Base-by-base conservation (phyloP, 2,113 vertebrate species). In the Xenopus borealis region DNA sequence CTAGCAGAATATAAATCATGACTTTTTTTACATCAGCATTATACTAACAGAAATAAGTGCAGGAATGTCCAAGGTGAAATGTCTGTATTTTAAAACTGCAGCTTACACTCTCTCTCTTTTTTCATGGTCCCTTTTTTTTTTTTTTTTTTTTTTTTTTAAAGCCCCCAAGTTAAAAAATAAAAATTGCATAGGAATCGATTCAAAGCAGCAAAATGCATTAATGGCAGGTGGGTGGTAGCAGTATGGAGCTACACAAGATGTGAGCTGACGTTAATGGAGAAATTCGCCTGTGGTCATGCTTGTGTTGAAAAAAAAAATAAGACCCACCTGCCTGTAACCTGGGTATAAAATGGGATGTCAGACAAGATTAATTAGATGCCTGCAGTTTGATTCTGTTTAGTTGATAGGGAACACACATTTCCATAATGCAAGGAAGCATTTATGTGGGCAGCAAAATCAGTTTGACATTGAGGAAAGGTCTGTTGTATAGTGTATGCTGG, bases 211-310 rank as follows among this genome's bases (percentile, higher is more conserved):
- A 93, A 93, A 94, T 94, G 92, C 92, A 94, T 89, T 94, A 94
- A 95, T 94, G 94, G 94, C 86, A 88, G 92, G 90, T 86, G 86
- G 82, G 87, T 85, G 85, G 87, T 94, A 92, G 89, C 87, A 78
- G 81, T 72, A 78, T 66, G 57, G 79, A 87, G 88, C 84, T 87
- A 88, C 84, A 83, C 46, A 85, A 92, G 90, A 96, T 94, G 88
- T 85, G 85, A 81, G 82, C 58, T 93, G 97, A 96, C 96, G 92
- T 92, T 97, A 97, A 98, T 97, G 95, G 94, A 93, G 89, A 91
- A 92, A 95, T 93, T 90, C 81, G 93, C 95, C 95, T 81, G 87
- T 87, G 92, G 95, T 91, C 91, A 94, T 89, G 83, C 71, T 86
- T 81, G 55, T 16, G 2, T 57, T 0, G 27, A 46, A 13, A 62